Evolutionary conservation across 2,888 invertebrate genomes (phyloP).

Genomic region (Autographa gamma): DNA sequence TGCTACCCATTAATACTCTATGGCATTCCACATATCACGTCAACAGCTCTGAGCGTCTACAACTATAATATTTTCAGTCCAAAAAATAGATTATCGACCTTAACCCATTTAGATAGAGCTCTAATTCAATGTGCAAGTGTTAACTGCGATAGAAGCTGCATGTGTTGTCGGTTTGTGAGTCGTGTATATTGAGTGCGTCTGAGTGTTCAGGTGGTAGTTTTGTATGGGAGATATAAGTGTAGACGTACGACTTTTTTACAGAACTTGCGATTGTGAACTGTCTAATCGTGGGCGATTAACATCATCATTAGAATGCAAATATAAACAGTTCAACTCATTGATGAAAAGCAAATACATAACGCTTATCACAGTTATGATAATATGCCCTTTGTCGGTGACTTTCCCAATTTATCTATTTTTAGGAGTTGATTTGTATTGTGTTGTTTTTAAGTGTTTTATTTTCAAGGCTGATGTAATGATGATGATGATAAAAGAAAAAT

Average conservation of each 20-base stretch:
- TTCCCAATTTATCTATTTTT: no score
- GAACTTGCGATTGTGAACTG: background rate
- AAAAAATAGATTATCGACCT: constrained; percentile 27
- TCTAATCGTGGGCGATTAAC: no score
- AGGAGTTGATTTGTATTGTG: no score
- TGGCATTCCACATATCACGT: constrained; percentile 59
- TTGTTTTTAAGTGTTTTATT: no score
- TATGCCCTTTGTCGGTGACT: no score
- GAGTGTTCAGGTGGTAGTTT: constrained; percentile 57
- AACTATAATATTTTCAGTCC: constrained; percentile 44
- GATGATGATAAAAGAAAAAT: no score
- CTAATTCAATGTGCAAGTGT: constrained; percentile 26
- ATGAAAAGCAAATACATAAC: no score
- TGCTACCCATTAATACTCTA: constrained; percentile 27
- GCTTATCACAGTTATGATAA: no score
- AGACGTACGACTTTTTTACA: constrained; percentile 30
- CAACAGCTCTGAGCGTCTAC: constrained; percentile 61
- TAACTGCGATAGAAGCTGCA: constrained; percentile 43
- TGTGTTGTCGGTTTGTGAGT: constrained; percentile 52
- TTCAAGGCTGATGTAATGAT: no score
- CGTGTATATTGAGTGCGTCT: constrained; percentile 64
- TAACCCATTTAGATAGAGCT: constrained; percentile 45
- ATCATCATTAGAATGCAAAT: background rate
- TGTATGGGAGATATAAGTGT: constrained; percentile 9
- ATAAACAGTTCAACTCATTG: no score